phyloP scores from a whole-genome alignment of 2,113 vertebrate genomes.

The Echinops telfairi region DNA sequence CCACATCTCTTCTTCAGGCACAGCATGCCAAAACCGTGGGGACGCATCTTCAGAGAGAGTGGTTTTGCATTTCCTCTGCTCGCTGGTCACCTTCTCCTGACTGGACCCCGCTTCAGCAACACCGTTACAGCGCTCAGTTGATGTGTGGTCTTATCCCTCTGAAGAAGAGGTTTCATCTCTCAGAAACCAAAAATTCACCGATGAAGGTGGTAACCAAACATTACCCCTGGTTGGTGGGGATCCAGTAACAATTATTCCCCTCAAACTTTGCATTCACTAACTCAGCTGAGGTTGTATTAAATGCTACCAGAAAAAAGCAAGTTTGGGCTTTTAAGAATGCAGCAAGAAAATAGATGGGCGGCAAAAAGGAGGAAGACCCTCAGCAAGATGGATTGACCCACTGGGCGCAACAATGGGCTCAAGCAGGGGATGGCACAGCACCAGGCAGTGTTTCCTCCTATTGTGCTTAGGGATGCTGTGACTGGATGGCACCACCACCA shows the following conservation, averaged over 20 bases:
- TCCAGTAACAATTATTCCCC: neutral
- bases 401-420: too few species aligned
- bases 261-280: neutral
- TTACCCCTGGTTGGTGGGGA: neutral
- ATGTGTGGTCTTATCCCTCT: neutral
- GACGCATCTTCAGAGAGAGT: neutral
- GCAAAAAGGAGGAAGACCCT: too few species aligned
- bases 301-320: neutral
- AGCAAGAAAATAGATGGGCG: too few species aligned
- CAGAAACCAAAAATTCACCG: neutral
- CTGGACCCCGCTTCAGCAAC: neutral
- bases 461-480: neutral
- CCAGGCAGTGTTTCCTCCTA: neutral
- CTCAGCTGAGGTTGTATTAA: neutral
- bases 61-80: neutral
- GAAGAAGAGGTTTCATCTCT: neutral
- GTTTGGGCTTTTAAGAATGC: neutral
- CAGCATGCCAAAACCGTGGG: neutral
- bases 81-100: neutral
- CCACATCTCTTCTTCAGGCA: neutral
- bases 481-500: neutral
- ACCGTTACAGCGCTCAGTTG: neutral
- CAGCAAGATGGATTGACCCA: too few species aligned
- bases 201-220: neutral
- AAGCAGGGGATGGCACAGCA: too few species aligned